phyloP scores from a whole-genome alignment of 2,888 invertebrate species.

The Amblyteles armatorius region DNA sequence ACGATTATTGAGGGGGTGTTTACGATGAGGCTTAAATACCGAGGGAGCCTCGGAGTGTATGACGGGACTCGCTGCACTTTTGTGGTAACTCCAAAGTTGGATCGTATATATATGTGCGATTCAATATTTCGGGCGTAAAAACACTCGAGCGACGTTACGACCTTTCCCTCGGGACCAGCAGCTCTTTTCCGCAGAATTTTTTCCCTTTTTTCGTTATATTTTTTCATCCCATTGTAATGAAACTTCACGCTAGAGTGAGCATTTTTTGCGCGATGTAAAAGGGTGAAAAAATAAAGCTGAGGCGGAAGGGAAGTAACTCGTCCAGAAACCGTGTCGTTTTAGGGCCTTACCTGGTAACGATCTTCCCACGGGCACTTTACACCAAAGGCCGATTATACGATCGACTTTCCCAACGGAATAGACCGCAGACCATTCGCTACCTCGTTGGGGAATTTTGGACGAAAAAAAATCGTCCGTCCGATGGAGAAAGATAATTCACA shows the following conservation, averaged over 20 bases:
- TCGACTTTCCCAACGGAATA: not conserved
- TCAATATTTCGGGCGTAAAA: conserved; percentile 7
- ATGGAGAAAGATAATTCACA: conserved; percentile 2
- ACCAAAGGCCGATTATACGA: not conserved
- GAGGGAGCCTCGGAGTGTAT: not conserved
- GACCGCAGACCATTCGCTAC: not conserved
- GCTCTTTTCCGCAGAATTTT: not conserved
- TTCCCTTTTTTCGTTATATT: not conserved
- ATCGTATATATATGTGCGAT: not conserved
- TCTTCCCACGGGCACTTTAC: not conserved
- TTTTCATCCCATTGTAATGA: not conserved
- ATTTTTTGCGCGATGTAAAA: conserved; percentile 1
- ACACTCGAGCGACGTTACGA: conserved; percentile 1
- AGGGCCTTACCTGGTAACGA: not conserved
- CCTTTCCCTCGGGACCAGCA: not conserved
- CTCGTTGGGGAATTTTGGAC: not conserved
- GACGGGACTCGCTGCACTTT: not conserved
- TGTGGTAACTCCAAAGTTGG: not conserved
- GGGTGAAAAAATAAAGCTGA: not conserved
- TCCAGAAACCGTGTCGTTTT: not conserved
- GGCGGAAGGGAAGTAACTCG: not conserved
- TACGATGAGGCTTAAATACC: not conserved
- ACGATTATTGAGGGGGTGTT: not conserved
- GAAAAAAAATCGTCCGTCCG: not conserved
- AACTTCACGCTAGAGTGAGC: not conserved